These are phyloP conservation scores for Scaptomyza graminum DNA, from an alignment of 1,140 invertebrate species.

Conservation along the genomic window DNA sequence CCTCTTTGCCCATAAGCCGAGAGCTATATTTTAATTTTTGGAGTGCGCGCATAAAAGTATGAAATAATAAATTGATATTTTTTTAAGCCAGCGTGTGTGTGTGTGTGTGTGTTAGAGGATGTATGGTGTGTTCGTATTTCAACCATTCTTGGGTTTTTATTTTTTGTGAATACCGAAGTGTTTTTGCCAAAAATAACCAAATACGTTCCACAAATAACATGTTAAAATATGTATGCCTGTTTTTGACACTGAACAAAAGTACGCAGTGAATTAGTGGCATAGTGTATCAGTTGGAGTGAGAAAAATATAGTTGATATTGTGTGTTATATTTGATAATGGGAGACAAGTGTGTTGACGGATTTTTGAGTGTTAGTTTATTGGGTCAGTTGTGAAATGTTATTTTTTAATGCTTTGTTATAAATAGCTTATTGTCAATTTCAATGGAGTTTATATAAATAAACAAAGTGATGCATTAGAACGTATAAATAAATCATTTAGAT, in stretches of 20 bases:
- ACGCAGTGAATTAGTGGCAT: constrained; percentile 61
- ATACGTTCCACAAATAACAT: constrained; percentile 68
- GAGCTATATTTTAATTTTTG: constrained; percentile 54
- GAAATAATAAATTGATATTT: constrained; percentile 75
- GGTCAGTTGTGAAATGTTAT: not conserved
- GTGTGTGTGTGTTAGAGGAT: not conserved
- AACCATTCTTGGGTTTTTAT: not conserved
- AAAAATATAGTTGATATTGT: not conserved
- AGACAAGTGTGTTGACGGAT: constrained; percentile 1
- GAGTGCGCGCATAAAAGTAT: constrained; percentile 34
- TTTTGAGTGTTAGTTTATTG: constrained; percentile 2
- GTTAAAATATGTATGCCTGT: constrained; percentile 59
- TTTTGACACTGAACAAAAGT: constrained; percentile 45
- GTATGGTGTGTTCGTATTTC: not conserved
- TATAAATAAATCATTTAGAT: not conserved
- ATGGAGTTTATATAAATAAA: not conserved
- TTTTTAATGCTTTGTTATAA: not conserved
- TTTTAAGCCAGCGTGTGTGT: constrained; percentile 9
- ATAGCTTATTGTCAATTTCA: not conserved
- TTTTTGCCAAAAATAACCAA: constrained; percentile 44
- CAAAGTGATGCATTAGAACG: not conserved
- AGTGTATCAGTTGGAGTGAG: constrained; percentile 22
- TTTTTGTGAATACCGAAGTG: constrained; percentile 30
- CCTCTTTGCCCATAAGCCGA: not conserved
- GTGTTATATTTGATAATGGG: constrained; percentile 6